These are phyloP conservation scores for Pelodiscus sinensis DNA, from an alignment of 2,113 vertebrate species.

Conservation along the genomic window DNA sequence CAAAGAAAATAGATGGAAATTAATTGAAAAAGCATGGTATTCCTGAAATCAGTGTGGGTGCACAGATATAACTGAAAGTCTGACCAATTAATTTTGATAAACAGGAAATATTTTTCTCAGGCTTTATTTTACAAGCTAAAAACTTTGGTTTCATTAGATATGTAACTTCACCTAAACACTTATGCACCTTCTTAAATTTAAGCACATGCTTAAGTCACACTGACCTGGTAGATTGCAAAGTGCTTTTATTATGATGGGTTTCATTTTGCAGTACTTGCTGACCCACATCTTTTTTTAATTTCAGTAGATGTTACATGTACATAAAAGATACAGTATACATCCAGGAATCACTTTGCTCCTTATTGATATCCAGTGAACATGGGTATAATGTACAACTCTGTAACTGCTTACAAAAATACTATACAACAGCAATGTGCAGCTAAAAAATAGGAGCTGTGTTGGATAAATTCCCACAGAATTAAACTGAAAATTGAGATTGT, in stretches of 20 bases:
- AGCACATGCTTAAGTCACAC: neutral
- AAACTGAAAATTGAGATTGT: neutral
- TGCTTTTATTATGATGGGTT: neutral
- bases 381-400: neutral
- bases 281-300: neutral
- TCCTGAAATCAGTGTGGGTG: neutral
- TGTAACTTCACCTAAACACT: neutral
- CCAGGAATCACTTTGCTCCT: neutral
- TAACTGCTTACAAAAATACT: constrained; percentile 10
- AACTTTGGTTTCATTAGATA: neutral
- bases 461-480: neutral
- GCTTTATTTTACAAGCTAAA: neutral
- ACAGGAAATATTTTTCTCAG: neutral
- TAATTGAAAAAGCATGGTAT: neutral
- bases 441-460: neutral
- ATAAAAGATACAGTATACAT: neutral
- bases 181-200: neutral
- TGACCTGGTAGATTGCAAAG: constrained; percentile 2
- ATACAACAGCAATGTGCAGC: neutral
- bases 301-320: neutral
- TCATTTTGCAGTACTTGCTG: neutral
- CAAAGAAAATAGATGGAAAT: neutral
- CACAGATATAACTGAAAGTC: neutral
- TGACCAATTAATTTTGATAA: neutral
- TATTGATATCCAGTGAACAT: constrained; percentile 1